Evolutionary conservation across 2,113 vertebrate species (phyloP).

Genomic region (Colaptes auratus): DNA sequence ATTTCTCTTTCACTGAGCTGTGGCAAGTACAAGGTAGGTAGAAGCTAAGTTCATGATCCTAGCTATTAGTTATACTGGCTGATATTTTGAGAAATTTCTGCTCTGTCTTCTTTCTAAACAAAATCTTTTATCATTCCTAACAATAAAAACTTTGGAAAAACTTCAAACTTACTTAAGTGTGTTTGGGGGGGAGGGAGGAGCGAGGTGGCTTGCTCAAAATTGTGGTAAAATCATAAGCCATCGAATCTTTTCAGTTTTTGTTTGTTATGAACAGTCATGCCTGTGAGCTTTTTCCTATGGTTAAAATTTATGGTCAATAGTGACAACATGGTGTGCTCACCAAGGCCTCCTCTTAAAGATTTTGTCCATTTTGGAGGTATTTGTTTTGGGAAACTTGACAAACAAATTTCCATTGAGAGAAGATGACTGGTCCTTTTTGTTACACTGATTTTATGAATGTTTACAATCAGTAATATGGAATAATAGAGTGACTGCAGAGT

Average conservation of each 20-base stretch:
- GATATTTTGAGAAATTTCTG: background rate
- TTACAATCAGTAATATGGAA: background rate
- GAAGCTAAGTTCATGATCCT: background rate
- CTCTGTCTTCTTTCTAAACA: background rate
- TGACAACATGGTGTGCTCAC: background rate
- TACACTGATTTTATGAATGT: background rate
- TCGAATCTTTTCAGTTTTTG: background rate
- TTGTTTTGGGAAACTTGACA: background rate
- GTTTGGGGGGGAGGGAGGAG: accelerated
- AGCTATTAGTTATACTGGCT: background rate
- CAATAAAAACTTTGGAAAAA: background rate
- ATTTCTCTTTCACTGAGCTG: slow-evolving; percentile 90
- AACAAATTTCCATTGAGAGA: background rate
- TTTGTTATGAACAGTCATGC: background rate
- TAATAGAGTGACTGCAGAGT: background rate
- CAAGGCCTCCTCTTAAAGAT: background rate
- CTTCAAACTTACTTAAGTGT: background rate
- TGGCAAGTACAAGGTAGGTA: slow-evolving; percentile 88
- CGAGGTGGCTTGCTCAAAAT: background rate
- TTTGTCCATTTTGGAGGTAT: background rate
- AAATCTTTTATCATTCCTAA: background rate
- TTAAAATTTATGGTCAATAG: background rate
- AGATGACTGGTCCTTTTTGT: background rate
- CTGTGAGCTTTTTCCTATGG: background rate
- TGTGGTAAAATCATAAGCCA: background rate